phyloP scores from a whole-genome alignment of 2,797 vertebrate species.

The Tokudaia tokunoshimensis region DNA sequence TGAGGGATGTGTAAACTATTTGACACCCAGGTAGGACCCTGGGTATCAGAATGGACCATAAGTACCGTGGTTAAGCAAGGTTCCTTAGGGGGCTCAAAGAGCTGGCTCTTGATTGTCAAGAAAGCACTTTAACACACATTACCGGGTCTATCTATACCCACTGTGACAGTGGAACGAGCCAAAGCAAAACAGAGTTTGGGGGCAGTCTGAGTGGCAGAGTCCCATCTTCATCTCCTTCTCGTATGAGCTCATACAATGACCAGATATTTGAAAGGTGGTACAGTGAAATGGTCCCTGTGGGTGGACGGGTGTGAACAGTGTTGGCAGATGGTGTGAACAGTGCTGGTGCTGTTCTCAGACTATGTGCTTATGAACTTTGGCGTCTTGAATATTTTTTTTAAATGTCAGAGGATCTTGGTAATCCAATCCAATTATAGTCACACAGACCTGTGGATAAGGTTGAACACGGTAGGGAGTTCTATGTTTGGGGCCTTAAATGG shows the following conservation, averaged over 20 bases:
- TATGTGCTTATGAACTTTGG: not conserved
- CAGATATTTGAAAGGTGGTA: not conserved
- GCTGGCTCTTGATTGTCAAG: not conserved
- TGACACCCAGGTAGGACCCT: not conserved
- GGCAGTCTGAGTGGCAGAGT: not conserved
- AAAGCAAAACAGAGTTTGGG: not conserved
- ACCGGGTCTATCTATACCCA: not conserved
- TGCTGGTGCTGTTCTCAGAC: not conserved
- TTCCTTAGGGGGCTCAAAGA: too few species aligned
- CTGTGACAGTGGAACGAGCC: not conserved
- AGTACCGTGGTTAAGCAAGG: not conserved
- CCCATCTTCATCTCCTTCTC: not conserved
- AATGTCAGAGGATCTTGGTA: not conserved
- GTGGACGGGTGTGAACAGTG: not conserved
- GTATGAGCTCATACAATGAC: not conserved
- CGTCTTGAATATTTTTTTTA: not conserved
- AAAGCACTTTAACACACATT: not conserved
- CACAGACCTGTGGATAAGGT: not conserved
- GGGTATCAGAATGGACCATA: not conserved
- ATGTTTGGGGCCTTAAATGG: not conserved
- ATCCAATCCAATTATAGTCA: not conserved
- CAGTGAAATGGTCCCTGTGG: not conserved
- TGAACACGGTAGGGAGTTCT: not conserved
- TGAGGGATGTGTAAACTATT: not conserved
- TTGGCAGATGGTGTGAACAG: not conserved